These are phyloP conservation scores for Biston betularia DNA, from an alignment of 2,888 invertebrate genomes.

Conservation along the genomic window DNA sequence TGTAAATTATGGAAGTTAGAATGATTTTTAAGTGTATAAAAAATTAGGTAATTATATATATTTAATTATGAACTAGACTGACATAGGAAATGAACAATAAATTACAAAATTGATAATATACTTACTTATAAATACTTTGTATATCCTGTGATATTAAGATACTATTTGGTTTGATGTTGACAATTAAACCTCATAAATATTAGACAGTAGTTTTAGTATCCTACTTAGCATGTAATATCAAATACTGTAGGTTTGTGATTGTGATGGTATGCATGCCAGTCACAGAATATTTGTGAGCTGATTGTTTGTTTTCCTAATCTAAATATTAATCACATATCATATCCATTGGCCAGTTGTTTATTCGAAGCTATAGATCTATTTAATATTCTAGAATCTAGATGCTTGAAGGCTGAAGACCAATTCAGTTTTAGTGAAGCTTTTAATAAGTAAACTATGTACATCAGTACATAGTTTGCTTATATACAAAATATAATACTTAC, in stretches of 20 bases:
- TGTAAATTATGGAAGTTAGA: conserved; percentile 13
- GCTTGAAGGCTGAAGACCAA: too few species aligned
- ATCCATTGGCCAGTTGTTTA: too few species aligned
- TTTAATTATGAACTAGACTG: conserved; percentile 46
- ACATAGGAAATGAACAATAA: conserved; percentile 43
- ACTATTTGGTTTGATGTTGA: conserved; percentile 29
- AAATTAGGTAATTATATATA: neutral
- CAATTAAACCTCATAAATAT: conserved; percentile 25
- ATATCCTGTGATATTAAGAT: conserved; percentile 64
- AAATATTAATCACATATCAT: too few species aligned
- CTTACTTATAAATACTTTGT: conserved; percentile 37
- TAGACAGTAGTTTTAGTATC: conserved; percentile 10
- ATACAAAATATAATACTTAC: too few species aligned
- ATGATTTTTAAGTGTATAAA: conserved; percentile 14
- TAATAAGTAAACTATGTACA: too few species aligned
- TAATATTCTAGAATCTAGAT: too few species aligned
- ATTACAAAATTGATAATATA: conserved; percentile 37
- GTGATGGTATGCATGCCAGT: too few species aligned
- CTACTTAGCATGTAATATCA: neutral
- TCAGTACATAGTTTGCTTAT: too few species aligned
- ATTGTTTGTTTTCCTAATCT: too few species aligned
- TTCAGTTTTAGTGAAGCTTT: too few species aligned
- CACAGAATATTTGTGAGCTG: too few species aligned
- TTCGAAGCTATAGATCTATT: too few species aligned
- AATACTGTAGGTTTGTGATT: neutral